phyloP scores from a whole-genome alignment of 37 sponge, comb jelly and placozoan genomes.

The Halisarca cf. caerulea region DNA sequence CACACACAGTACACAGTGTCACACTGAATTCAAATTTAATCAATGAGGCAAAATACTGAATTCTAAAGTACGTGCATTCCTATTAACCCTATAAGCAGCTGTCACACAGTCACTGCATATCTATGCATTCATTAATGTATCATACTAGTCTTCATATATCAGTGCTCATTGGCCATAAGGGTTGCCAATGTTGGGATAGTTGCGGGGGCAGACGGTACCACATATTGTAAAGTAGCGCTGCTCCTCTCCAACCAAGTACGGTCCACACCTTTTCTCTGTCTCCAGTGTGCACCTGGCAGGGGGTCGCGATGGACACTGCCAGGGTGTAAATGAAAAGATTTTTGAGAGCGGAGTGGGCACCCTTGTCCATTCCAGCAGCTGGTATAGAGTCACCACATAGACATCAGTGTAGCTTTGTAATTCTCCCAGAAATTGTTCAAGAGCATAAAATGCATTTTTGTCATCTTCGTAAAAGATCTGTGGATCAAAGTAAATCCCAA shows the following conservation, averaged over 20 bases:
- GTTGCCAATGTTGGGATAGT: conserved; percentile 52
- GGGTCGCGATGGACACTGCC: conserved; percentile 40
- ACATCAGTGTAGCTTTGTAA: conserved; percentile 39
- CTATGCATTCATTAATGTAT: too few relatives aligned
- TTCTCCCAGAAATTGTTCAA: conserved; percentile 37
- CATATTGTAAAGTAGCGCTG: conserved; percentile 25
- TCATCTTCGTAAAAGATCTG: conserved; percentile 30
- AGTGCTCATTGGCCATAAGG: conserved; percentile 39
- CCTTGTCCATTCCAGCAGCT: conserved; percentile 61
- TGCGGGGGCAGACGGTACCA: conserved; percentile 31
- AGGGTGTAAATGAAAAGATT: conserved; percentile 48
- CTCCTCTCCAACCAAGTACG: not conserved
- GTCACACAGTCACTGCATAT: too few relatives aligned
- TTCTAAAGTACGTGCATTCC: too few relatives aligned
- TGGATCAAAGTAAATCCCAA: conserved; percentile 48
- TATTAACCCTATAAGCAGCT: too few relatives aligned
- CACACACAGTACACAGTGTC: too few relatives aligned
- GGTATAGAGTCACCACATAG: conserved; percentile 49
- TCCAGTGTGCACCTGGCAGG: conserved; percentile 23
- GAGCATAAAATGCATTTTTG: not conserved
- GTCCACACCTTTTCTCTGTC: conserved; percentile 3
- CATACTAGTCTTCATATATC: too few relatives aligned
- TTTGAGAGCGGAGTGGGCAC: conserved; percentile 42
- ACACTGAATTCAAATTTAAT: too few relatives aligned
- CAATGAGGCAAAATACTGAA: too few relatives aligned